Evolutionary conservation across 2,797 vertebrate genomes (phyloP), one percentile per base, ranked within the genome.

Genomic region (Gymnodraco acuticeps): DNA sequence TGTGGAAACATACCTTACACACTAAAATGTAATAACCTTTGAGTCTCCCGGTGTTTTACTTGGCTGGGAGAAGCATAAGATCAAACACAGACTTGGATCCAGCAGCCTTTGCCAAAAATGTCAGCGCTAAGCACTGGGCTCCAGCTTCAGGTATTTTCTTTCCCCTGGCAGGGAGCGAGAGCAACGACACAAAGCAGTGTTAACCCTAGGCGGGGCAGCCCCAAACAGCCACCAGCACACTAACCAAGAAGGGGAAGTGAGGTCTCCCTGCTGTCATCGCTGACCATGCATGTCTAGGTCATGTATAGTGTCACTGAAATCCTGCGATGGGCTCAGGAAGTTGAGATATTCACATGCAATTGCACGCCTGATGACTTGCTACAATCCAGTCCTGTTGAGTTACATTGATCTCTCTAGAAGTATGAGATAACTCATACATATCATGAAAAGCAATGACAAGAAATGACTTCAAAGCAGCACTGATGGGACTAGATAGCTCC

Each of bases 1-100:
- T 93, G 89, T 92, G 94, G 93, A 95, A 94, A 96, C 93, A 93
- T 94, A 94, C 93, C 94, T 94, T 92, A 92, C 85, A 88, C 92
- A 94, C 88, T 93, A 92, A 94, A 94, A 94, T 89, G 90, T 94
- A 95, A 95, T 94, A 95, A 95, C 94, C 91, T 91, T 94, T 91
- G 94, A 95, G 93, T 91, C 89, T 92, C 79, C 89, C 89, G 68
- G 91, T 94, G 95, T 93, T 96, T 95, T 92, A 90, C 87, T 94
- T 94, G 96, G 95, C 94, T 62, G 77, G 73, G 73, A 88, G 87
- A 89, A 85, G 85, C 62, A 63, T 15, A 62, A 94, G 94, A 95
- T 95, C 94, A 95, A 95, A 96, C 92, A 82, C 82, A 89, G 91
- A 93, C 92, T 88, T 66, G 80, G 88, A 92, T 94, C 93, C 92